Evolutionary conservation across 2,113 vertebrate species (phyloP), one percentile per base, ranked within the genome.

Genomic region (Piprites chloris): DNA sequence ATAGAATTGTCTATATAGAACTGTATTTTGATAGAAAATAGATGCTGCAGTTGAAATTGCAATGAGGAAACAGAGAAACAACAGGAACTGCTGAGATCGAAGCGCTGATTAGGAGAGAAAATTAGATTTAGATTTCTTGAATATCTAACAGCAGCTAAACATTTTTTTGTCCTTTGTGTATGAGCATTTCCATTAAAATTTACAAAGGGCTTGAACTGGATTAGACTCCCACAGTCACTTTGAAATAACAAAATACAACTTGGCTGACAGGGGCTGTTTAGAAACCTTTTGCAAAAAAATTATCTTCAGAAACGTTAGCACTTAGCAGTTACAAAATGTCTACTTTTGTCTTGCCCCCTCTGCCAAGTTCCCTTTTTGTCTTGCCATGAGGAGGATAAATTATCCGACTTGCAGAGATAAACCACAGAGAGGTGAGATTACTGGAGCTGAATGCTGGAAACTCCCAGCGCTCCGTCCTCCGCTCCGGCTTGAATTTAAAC

Each of bases 381-480:
- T 92, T 96, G 96, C 96, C 75, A 7, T 8, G 94, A 97, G 96
- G 96, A 97, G 97, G 96, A 97, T 91, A 93, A 97, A 97, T 98
- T 95, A 97, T 95, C 96, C 93, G 79, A 56, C 94, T 95, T 20
- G 92, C 76, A 90, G 97, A 97, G 97, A 98, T 97, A 97, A 97
- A 97, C 96, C 85, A 5, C 97, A 41, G 96, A 28, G 97, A 97
- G 97, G 97, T 97, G 97, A 96, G 96, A 97, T 95, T 96, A 49
- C 95, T 93, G 95, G 47, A 72, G 90, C 97, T 93, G 80, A 93
- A 89, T 44, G 32, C 97, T 85, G n/a, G 66, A 80, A 50, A 84
- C 95, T 97, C 96, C 95, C 94, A 13, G 93, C 67, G 4, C 96
- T 89, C 95, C 42, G 86, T 93, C 96, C 96, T 94, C 89, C 93